phyloP scores from a whole-genome alignment of 2,888 invertebrate species.

The Dryadula phaetusa region DNA sequence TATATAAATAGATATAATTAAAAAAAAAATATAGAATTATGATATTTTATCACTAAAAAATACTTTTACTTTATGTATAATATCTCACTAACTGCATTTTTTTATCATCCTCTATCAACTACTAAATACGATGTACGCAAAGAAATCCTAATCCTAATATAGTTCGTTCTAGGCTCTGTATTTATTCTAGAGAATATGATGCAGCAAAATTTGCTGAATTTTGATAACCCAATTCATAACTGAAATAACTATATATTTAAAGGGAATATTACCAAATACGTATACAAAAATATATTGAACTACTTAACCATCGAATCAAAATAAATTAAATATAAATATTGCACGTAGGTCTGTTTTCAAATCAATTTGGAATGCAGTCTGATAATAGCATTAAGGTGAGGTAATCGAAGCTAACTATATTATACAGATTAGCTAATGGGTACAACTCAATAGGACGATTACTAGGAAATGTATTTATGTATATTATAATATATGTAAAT shows the following conservation, averaged over 20 bases:
- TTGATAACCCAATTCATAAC: not conserved
- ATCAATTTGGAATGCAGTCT: not conserved
- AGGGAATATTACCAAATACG: too few relatives aligned
- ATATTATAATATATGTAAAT: too few relatives aligned
- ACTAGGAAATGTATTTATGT: too few relatives aligned
- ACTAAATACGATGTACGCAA: not conserved
- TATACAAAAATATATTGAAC: too few relatives aligned
- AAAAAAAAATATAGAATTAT: too few relatives aligned
- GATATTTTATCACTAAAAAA: too few relatives aligned
- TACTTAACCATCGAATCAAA: not conserved
- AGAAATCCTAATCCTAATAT: too few relatives aligned
- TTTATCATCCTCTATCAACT: too few relatives aligned
- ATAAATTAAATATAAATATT: not conserved
- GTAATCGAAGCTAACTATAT: constrained; percentile 9
- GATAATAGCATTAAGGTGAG: not conserved
- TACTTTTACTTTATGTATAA: too few relatives aligned
- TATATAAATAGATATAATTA: too few relatives aligned
- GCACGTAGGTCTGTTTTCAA: not conserved
- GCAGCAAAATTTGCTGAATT: not conserved
- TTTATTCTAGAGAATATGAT: not conserved
- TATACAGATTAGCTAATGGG: constrained; percentile 17
- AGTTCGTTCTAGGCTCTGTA: not conserved
- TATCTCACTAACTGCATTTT: too few relatives aligned
- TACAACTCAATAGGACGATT: not conserved
- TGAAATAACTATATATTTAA: too few relatives aligned